phyloP scores from a whole-genome alignment of 2,113 vertebrate genomes.

The Mellivora capensis region DNA sequence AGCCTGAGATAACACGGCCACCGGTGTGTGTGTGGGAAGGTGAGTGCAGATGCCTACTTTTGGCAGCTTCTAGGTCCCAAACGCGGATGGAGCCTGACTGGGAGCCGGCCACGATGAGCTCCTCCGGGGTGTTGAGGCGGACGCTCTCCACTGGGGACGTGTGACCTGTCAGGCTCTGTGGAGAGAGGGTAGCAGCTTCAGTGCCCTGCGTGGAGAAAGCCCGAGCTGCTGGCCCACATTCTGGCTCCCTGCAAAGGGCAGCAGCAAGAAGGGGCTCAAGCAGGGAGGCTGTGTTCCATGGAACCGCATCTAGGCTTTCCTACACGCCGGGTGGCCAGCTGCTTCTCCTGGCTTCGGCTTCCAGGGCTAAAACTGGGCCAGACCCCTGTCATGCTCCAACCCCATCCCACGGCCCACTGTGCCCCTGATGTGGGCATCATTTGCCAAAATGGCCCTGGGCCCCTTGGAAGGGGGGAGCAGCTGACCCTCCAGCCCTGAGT shows the following conservation, averaged over 20 bases:
- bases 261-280: neutral
- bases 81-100: constrained; percentile 94
- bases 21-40: fast-evolving
- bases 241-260: neutral
- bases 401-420: neutral
- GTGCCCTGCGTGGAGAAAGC: neutral
- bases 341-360: fast-evolving
- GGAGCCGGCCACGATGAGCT: constrained; percentile 94
- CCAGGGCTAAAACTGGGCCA: neutral
- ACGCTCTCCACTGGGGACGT: constrained; percentile 93
- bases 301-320: neutral
- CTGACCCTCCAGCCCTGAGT: neutral
- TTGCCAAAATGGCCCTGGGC: neutral
- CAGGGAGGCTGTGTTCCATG: fast-evolving
- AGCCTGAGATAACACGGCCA: fast-evolving
- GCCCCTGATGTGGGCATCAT: neutral
- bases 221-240: neutral
- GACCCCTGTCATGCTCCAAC: neutral
- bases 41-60: constrained; percentile 85
- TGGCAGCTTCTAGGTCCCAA: constrained; percentile 98
- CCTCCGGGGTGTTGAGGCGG: constrained; percentile 91
- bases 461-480: neutral
- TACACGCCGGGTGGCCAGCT: neutral
- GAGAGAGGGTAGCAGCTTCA: neutral
- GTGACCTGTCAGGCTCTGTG: constrained; percentile 94